These are phyloP conservation scores for Arbacia lixula DNA, from an alignment of 53 echinoderm and acorn worm species.

Conservation along the genomic window DNA sequence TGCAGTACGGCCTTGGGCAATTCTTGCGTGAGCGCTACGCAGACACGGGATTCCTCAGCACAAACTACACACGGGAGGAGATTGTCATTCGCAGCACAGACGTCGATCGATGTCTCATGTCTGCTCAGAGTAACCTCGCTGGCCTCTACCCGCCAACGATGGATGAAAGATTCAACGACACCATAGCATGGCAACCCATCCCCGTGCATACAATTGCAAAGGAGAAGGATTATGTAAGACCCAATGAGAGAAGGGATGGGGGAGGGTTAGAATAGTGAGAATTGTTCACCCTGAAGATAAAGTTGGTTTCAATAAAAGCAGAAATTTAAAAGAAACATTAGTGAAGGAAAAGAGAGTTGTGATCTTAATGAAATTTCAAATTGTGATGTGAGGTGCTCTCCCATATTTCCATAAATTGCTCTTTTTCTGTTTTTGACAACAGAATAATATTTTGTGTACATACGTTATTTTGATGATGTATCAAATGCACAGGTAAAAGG, in stretches of 20 bases:
- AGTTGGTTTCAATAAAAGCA: too few species aligned
- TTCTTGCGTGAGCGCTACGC: slow-evolving; percentile 73
- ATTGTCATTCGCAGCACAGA: slow-evolving; percentile 80
- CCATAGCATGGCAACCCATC: slow-evolving; percentile 81
- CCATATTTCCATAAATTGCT: too few species aligned
- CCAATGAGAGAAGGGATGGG: not conserved
- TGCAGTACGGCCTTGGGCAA: slow-evolving; percentile 77
- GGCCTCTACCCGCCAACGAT: slow-evolving; percentile 74
- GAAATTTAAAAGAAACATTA: too few species aligned
- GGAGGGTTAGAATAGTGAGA: not conserved
- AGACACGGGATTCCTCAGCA: not conserved
- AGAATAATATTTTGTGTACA: too few species aligned
- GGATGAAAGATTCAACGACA: slow-evolving; percentile 40
- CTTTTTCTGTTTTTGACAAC: too few species aligned
- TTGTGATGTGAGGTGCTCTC: too few species aligned
- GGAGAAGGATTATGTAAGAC: slow-evolving; percentile 73
- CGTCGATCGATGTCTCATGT: slow-evolving; percentile 89
- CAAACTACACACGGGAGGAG: slow-evolving; percentile 64
- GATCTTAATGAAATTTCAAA: too few species aligned
- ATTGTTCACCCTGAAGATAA: not conserved
- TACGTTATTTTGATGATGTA: too few species aligned
- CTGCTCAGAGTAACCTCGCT: slow-evolving; percentile 79
- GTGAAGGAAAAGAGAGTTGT: too few species aligned
- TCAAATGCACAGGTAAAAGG: too few species aligned
- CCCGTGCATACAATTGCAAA: slow-evolving; percentile 71